A percentile compares a stretch with the other conserved stretches of the same genome.
Evolutionary conservation across 1,140 invertebrate genomes (phyloP).

Genomic region (Heliconius hewitsoni): DNA sequence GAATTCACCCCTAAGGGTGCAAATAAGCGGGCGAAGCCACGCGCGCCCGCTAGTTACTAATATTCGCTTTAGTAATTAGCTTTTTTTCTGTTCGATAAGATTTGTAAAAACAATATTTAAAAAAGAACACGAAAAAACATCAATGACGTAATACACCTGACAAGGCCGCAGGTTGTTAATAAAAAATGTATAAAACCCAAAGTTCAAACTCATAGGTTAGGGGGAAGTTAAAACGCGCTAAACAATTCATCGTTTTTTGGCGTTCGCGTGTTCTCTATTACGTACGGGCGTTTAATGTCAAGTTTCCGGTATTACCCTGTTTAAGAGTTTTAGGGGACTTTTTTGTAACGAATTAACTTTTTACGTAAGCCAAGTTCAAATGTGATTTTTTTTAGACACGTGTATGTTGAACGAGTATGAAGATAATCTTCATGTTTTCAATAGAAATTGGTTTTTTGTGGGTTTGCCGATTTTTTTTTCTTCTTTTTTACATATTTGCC

Average conservation of each 20-base stretch:
- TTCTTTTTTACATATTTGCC: not conserved
- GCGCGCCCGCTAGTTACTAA: too few species aligned
- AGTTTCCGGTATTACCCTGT: conserved; percentile 61
- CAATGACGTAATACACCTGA: conserved; percentile 36
- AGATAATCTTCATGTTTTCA: not conserved
- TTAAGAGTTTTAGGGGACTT: conserved; percentile 39
- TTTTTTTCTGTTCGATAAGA: too few species aligned
- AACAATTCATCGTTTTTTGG: conserved; percentile 71
- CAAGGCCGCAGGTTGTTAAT: conserved; percentile 43
- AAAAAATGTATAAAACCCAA: conserved; percentile 50
- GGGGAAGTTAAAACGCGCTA: conserved; percentile 61
- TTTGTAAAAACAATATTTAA: too few species aligned
- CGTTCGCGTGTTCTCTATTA: conserved; percentile 64
- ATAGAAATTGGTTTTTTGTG: not conserved
- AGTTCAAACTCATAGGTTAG: conserved; percentile 22
- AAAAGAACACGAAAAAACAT: not conserved
- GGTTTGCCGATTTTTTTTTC: not conserved
- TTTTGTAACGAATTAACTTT: conserved; percentile 25
- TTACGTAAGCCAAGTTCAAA: conserved; percentile 1
- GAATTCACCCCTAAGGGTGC: too few species aligned
- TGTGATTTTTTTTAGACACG: conserved; percentile 5
- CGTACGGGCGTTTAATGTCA: conserved; percentile 54
- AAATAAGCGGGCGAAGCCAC: too few species aligned
- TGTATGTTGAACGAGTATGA: not conserved
- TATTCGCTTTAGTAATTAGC: too few species aligned